Percentiles rank a stretch among this genome's conserved stretches.
These are phyloP conservation scores for Urocolius indicus DNA, from an alignment of 2,113 vertebrate genomes.

Conservation along the genomic window DNA sequence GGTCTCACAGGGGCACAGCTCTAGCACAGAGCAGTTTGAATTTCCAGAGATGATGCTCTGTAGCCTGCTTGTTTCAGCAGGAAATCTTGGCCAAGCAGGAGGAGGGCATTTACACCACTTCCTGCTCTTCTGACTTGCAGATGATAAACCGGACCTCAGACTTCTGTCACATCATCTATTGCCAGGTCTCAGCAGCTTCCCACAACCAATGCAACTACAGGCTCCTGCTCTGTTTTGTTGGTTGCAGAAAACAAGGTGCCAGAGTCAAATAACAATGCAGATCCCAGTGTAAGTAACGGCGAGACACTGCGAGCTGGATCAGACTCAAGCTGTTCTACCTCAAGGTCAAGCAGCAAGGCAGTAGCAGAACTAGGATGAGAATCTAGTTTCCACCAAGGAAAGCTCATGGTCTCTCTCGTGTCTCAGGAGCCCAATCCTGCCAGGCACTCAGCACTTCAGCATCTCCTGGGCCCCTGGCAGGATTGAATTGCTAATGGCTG, in stretches of 20 bases:
- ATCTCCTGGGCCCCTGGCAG: neutral
- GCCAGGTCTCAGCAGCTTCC: slow-evolving; percentile 48
- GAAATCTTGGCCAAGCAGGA: neutral
- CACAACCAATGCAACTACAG: neutral
- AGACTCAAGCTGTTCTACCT: neutral
- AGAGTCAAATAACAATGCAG: slow-evolving; percentile 34
- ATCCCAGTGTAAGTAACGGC: neutral
- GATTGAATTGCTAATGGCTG: slow-evolving; percentile 9
- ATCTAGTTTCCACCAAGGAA: neutral
- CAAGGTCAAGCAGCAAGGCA: slow-evolving; percentile 45
- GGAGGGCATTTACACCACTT: slow-evolving; percentile 3
- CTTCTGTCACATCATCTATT: neutral
- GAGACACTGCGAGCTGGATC: neutral
- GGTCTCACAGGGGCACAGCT: neutral
- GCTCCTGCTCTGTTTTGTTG: neutral
- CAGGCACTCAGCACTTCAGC: neutral
- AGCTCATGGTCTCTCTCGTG: neutral
- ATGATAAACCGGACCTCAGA: slow-evolving; percentile 7
- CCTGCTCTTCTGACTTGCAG: slow-evolving; percentile 34
- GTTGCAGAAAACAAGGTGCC: slow-evolving; percentile 16
- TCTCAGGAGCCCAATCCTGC: neutral
- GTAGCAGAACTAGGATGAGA: neutral
- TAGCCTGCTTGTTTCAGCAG: slow-evolving; percentile 12
- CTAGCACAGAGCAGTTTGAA: neutral
- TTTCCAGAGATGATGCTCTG: neutral